A percentile compares a stretch with the other conserved stretches of the same genome.
Evolutionary conservation across 1,140 invertebrate species (phyloP).

Genomic region (Diabrotica virgifera): DNA sequence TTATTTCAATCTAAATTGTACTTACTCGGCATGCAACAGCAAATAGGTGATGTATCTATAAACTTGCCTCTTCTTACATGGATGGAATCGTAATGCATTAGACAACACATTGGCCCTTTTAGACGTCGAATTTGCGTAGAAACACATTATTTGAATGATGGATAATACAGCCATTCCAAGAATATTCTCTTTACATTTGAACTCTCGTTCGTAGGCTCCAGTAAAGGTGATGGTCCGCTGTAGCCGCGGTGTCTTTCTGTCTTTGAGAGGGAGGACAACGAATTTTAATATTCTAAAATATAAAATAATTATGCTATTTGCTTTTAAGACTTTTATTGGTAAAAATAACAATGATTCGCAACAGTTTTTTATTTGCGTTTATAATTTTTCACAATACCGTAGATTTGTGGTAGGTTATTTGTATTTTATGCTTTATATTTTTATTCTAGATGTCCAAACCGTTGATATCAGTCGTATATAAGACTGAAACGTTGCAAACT

Average conservation of each 20-base stretch:
- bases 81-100: constrained; percentile 14
- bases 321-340: too few relatives aligned
- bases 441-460: too few relatives aligned
- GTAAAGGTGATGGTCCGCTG: constrained; percentile 30
- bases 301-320: background rate
- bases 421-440: too few relatives aligned
- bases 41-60: constrained; percentile 94
- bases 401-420: too few relatives aligned
- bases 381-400: too few relatives aligned
- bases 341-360: too few relatives aligned
- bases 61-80: constrained; percentile 63
- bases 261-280: background rate
- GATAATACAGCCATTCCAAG: constrained; percentile 79
- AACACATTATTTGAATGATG: constrained; percentile 65
- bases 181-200: constrained; percentile 79
- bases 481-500: too few relatives aligned
- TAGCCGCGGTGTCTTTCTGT: background rate
- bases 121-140: constrained; percentile 54
- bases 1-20: constrained; percentile 20
- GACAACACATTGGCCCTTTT: constrained; percentile 27
- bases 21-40: constrained; percentile 91
- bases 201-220: constrained; percentile 74
- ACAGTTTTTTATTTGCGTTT: too few relatives aligned
- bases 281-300: background rate
- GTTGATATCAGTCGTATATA: too few relatives aligned